These are phyloP conservation scores for Micrasema minimum DNA, from an alignment of 1,140 invertebrate species.

Conservation along the genomic window DNA sequence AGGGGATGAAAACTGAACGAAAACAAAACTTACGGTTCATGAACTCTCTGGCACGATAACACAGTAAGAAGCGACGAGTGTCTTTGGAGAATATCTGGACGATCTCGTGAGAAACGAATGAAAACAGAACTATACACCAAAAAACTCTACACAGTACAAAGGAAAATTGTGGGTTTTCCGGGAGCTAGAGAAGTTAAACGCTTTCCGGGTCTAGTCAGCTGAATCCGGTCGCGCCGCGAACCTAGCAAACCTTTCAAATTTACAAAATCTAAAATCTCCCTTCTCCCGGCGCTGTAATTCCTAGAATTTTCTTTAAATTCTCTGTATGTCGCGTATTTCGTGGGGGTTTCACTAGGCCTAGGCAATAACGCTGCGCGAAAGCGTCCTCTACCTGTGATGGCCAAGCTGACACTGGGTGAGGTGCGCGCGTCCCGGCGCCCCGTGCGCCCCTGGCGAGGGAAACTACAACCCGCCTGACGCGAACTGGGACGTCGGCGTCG, in stretches of 20 bases:
- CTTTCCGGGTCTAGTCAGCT: conserved; percentile 32
- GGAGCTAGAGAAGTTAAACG: conserved; percentile 4
- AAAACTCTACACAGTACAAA: conserved; percentile 26
- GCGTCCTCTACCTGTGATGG: conserved; percentile 20
- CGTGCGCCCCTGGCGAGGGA: conserved; percentile 15
- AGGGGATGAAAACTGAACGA: conserved; percentile 14
- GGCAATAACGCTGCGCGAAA: conserved; percentile 21
- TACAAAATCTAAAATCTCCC: no score
- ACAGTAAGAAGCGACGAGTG: conserved; percentile 21
- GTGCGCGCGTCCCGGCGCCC: conserved; percentile 30
- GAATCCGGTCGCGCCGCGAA: conserved; percentile 8
- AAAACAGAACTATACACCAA: conserved; percentile 35
- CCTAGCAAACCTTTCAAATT: neutral
- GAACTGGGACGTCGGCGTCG: conserved; percentile 8
- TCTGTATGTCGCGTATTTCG: conserved; percentile 27
- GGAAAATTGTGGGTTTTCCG: conserved; percentile 17
- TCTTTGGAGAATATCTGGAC: conserved; percentile 11
- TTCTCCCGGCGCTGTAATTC: neutral
- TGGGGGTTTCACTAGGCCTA: conserved; percentile 4
- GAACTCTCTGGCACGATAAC: conserved; percentile 30
- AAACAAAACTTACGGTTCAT: conserved; percentile 35
- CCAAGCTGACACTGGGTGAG: conserved; percentile 36
- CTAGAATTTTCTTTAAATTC: no score
- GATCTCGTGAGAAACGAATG: conserved; percentile 24
- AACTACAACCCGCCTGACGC: conserved; percentile 15